Conservation (phyloP, 1,140 invertebrate species). For the Wiebesia pumilae region DNA sequence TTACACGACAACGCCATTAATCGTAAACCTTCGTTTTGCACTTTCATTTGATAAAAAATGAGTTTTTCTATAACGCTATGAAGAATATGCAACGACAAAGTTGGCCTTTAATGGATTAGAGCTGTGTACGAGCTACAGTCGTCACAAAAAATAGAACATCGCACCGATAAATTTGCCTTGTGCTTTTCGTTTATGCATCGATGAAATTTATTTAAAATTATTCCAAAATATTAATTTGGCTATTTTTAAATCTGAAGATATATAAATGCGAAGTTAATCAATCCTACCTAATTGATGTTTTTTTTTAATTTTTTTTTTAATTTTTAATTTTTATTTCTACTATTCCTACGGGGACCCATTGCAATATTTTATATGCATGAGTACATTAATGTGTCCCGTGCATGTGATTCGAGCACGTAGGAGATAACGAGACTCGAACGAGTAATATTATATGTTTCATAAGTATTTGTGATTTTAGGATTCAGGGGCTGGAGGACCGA, state of each 20-base stretch:
- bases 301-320: neutral
- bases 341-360: neutral
- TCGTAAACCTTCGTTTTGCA: no score
- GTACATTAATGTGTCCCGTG: neutral
- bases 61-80: no score
- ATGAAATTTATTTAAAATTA: neutral
- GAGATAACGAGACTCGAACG: neutral
- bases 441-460: neutral
- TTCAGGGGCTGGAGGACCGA: slow-evolving; percentile 72
- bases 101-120: neutral
- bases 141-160: no score
- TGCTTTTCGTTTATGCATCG: neutral
- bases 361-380: neutral
- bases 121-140: neutral
- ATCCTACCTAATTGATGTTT: neutral
- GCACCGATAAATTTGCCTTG: no score
- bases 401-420: neutral
- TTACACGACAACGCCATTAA: no score
- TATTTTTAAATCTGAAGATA: neutral
- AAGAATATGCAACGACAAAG: no score
- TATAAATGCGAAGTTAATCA: slow-evolving; percentile 3
- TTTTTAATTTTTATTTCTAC: neutral
- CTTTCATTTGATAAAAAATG: no score
- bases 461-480: slow-evolving; percentile 67
- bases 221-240: slow-evolving; percentile 8